A percentile compares a stretch with the other conserved stretches of the same genome.
phyloP scores from a whole-genome alignment of 2,113 vertebrate species.

The Falcunculus frontatus region DNA sequence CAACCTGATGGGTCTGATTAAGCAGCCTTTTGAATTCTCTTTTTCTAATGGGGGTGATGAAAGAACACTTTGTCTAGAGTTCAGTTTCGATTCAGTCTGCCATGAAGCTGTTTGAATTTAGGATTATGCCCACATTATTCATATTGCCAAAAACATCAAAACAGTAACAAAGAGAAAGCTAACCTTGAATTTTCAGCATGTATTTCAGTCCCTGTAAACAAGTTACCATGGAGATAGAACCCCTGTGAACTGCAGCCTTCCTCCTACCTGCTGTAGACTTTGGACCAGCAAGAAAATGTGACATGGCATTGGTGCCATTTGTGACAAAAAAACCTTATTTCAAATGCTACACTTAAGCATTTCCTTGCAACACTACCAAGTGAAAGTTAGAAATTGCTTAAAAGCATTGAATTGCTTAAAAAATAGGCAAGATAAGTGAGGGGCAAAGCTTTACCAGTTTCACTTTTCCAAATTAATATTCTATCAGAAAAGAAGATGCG shows the following conservation, averaged over 20 bases:
- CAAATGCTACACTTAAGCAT: conserved; percentile 13
- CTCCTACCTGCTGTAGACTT: conserved; percentile 59
- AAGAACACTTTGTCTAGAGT: conserved; percentile 50
- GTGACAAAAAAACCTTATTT: not conserved
- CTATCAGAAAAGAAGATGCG: not conserved
- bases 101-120: conserved; percentile 67
- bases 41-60: conserved; percentile 58
- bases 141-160: conserved; percentile 76
- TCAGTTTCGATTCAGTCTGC: conserved; percentile 68
- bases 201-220: conserved; percentile 76
- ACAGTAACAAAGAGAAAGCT: conserved; percentile 75
- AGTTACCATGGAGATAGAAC: conserved; percentile 79
- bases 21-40: conserved; percentile 46
- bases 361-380: not conserved
- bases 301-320: conserved; percentile 22
- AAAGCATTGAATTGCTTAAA: conserved; percentile 22
- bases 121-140: conserved; percentile 68
- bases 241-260: conserved; percentile 67
- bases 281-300: conserved; percentile 49
- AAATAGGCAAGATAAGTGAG: not conserved
- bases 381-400: conserved; percentile 38
- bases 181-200: conserved; percentile 78
- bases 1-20: conserved; percentile 55
- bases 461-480: conserved; percentile 17
- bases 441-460: conserved; percentile 2